A percentile compares a stretch with the other conserved stretches of the same genome.
Conservation (phyloP, 2,888 invertebrate genomes). For the Chymomyza procnemis region DNA sequence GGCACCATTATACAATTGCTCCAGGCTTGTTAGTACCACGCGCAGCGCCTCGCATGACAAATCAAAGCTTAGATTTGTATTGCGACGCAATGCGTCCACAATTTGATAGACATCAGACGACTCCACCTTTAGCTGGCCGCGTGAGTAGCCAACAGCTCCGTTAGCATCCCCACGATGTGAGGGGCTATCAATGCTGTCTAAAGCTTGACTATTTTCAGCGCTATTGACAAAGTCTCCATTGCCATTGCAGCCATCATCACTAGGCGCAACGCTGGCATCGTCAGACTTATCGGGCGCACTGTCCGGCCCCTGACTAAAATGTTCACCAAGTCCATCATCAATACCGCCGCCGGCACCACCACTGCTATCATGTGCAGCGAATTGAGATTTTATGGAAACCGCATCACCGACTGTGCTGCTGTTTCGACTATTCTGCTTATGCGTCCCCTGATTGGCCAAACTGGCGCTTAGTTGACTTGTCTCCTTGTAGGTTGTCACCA, state of each 20-base stretch:
- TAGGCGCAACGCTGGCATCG: constrained; percentile 64
- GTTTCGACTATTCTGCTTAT: constrained; percentile 22
- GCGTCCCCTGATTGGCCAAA: constrained; percentile 44
- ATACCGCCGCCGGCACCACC: constrained; percentile 24
- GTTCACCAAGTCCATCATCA: constrained; percentile 30
- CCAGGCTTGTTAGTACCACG: constrained; percentile 83
- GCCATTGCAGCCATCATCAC: constrained; percentile 62
- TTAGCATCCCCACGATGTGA: constrained; percentile 33
- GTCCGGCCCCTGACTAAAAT: constrained; percentile 48
- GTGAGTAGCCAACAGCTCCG: constrained; percentile 26
- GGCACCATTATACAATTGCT: constrained; percentile 81
- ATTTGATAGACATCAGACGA: constrained; percentile 84
- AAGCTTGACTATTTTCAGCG: constrained; percentile 72
- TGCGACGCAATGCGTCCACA: constrained; percentile 88
- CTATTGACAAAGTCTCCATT: constrained; percentile 52
- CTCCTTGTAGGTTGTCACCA: constrained; percentile 78
- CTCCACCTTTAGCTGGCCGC: constrained; percentile 73
- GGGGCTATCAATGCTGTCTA: constrained; percentile 76
- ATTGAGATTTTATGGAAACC: not conserved
- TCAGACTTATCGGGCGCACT: constrained; percentile 68
- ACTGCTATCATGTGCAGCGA: constrained; percentile 20
- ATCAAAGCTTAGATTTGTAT: constrained; percentile 91
- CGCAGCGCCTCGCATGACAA: constrained; percentile 91
- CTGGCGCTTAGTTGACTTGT: constrained; percentile 59
- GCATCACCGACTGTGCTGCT: not conserved